Evolutionary conservation across 2,888 invertebrate species (phyloP).

Genomic region (Zaprionus bogoriensis): DNA sequence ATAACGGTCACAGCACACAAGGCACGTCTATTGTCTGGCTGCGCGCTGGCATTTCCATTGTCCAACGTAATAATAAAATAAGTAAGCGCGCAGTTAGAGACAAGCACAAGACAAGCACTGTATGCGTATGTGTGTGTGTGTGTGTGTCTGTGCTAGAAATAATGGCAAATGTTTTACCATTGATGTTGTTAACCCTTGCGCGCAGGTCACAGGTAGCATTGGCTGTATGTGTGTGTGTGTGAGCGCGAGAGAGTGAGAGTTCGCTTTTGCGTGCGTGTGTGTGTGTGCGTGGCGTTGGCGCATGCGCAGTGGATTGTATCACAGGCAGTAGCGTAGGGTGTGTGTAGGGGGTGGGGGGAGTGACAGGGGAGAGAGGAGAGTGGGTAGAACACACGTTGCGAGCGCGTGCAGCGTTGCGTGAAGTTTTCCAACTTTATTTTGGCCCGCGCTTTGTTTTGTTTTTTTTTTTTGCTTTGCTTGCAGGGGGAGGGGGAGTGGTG

Average conservation of each 20-base stretch:
- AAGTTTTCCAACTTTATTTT: conserved; percentile 70
- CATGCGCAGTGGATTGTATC: conserved; percentile 67
- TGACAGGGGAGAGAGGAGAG: background rate
- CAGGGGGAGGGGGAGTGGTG: background rate
- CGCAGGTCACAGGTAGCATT: conserved; percentile 32
- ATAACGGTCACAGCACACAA: conserved; percentile 45
- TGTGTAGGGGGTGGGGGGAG: background rate
- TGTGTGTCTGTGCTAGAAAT: conserved; percentile 16
- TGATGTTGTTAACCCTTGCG: conserved; percentile 46
- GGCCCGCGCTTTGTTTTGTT: conserved; percentile 59
- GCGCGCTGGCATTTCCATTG: conserved; percentile 51
- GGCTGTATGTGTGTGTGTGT: conserved; percentile 23
- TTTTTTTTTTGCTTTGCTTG: conserved; percentile 40
- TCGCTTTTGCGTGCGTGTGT: background rate
- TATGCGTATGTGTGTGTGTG: conserved; percentile 18
- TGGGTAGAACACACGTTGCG: conserved; percentile 58
- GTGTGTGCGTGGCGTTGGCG: conserved; percentile 39
- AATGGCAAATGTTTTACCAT: conserved; percentile 37
- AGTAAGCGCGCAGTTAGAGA: conserved; percentile 44
- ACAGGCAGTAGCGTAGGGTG: background rate
- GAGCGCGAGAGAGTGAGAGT: conserved; percentile 3
- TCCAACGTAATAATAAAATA: conserved; percentile 27
- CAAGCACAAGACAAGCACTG: conserved; percentile 31
- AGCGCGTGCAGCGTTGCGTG: conserved; percentile 54
- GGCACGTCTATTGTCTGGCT: conserved; percentile 34